Evolutionary conservation across 30 jellyfish, hydroid and myxozoan genomes (phyloP).

Genomic region (Hydractinia symbiolongicarpus): DNA sequence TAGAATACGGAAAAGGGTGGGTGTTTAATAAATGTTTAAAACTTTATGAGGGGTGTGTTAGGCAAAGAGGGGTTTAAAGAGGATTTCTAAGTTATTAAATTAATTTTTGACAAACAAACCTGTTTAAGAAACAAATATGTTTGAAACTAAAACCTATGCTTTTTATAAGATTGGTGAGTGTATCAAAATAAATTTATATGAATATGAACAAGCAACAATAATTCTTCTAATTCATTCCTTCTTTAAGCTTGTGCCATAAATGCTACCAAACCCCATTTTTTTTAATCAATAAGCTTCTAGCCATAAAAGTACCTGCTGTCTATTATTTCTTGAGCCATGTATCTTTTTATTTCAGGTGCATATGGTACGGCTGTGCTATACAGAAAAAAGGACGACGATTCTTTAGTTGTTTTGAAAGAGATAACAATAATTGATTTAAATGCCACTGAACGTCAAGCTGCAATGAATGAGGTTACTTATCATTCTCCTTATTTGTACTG

Average conservation of each 20-base stretch:
- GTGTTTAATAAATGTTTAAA: too few species aligned
- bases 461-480: constrained; percentile 62
- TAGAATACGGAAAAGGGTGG: too few species aligned
- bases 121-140: too few species aligned
- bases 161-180: too few species aligned
- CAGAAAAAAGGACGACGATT: constrained; percentile 78
- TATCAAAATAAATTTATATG: too few species aligned
- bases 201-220: too few species aligned
- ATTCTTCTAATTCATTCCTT: too few species aligned
- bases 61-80: too few species aligned
- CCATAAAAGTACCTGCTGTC: neutral
- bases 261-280: neutral
- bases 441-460: constrained; percentile 65
- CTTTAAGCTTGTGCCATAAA: neutral
- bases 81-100: too few species aligned
- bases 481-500: neutral
- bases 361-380: constrained; percentile 86
- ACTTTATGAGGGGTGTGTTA: too few species aligned
- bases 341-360: constrained; percentile 37
- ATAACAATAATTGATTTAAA: constrained; percentile 62
- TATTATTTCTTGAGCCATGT: neutral
- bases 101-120: too few species aligned
- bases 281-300: neutral
- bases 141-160: too few species aligned
- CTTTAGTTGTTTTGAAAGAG: constrained; percentile 71